Conservation (phyloP, 2,888 invertebrate genomes). For the Lochmaea crataegi region DNA sequence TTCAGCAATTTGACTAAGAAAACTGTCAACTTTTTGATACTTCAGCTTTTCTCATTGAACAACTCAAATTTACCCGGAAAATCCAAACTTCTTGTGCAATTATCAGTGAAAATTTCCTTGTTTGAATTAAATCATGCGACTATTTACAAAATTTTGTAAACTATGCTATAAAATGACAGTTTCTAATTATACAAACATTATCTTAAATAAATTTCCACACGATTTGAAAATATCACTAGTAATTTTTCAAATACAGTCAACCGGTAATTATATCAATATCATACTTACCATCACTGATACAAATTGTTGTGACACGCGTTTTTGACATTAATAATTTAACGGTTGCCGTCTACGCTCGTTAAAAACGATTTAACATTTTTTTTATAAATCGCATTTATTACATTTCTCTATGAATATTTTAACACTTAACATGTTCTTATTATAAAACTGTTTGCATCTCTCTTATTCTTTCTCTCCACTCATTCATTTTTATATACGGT, state of each 20-base stretch:
- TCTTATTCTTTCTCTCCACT: not conserved
- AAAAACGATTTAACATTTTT: slow-evolving; percentile 52
- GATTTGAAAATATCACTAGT: slow-evolving; percentile 23
- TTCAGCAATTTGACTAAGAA: no score
- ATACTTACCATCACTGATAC: slow-evolving; percentile 29
- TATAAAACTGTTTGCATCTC: slow-evolving; percentile 27
- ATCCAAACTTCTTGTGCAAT: no score
- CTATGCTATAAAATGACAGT: not conserved
- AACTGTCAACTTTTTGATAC: no score
- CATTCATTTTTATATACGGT: not conserved
- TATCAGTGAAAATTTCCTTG: no score
- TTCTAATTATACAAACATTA: slow-evolving; percentile 9
- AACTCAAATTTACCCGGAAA: no score
- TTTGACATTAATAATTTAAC: slow-evolving; percentile 49
- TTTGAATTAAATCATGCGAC: no score
- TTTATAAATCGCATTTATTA: slow-evolving; percentile 42
- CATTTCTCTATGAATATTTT: slow-evolving; percentile 50
- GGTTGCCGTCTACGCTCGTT: slow-evolving; percentile 45
- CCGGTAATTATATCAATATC: slow-evolving; percentile 37
- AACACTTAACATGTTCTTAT: slow-evolving; percentile 43
- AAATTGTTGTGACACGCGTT: slow-evolving; percentile 43
- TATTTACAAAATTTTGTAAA: no score
- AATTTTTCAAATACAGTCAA: slow-evolving; percentile 29
- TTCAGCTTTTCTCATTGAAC: no score
- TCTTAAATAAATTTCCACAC: slow-evolving; percentile 11